Percentiles rank a stretch among this genome's conserved stretches.
phyloP scores from a whole-genome alignment of 2,113 vertebrate species.

The Rhombomys opimus region DNA sequence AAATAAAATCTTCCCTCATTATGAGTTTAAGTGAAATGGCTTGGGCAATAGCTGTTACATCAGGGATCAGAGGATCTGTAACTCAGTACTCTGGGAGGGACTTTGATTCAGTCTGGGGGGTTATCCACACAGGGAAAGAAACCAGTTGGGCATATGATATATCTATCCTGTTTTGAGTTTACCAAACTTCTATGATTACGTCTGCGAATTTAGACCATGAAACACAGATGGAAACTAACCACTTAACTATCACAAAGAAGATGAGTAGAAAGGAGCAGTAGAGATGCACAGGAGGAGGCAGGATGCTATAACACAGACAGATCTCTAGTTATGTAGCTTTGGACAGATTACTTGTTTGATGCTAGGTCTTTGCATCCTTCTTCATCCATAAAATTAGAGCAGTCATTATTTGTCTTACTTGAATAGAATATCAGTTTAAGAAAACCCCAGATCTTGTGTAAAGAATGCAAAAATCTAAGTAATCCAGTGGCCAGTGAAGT shows the following conservation, averaged over 20 bases:
- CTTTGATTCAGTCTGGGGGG: not conserved
- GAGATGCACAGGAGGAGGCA: not conserved
- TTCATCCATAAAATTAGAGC: not conserved
- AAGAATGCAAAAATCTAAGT: conserved; percentile 1
- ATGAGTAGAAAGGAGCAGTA: not conserved
- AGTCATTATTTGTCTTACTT: not conserved
- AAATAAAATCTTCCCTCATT: not conserved
- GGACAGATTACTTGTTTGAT: not conserved
- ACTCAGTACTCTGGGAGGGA: not conserved
- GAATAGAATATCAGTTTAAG: not conserved
- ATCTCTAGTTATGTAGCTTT: not conserved
- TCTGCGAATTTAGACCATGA: not conserved
- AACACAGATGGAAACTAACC: not conserved
- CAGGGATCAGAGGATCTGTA: too few relatives aligned
- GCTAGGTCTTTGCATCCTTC: not conserved
- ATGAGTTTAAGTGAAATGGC: not conserved
- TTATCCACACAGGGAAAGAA: not conserved
- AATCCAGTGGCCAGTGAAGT: not conserved
- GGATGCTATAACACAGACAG: not conserved
- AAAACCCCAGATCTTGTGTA: not conserved
- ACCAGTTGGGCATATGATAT: rapidly evolving
- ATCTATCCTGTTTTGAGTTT: not conserved
- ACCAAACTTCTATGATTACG: not conserved
- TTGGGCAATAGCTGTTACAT: not conserved
- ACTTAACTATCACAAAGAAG: not conserved